Conservation (phyloP, 2,113 vertebrate genomes). For the Porphyrio hochstetteri region DNA sequence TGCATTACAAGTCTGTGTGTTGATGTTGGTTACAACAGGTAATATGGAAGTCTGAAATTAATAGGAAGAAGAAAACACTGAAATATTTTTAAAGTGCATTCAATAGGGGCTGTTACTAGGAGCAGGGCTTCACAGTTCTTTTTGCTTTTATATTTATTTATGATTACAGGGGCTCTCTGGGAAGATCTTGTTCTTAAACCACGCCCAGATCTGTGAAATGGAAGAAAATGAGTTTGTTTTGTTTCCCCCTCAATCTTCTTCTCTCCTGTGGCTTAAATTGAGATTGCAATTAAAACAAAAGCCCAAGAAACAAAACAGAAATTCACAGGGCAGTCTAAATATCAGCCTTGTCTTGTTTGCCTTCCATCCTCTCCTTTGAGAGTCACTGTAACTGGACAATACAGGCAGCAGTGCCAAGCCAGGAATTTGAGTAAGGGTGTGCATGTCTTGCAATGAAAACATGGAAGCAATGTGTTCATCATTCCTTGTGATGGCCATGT, state of each 20-base stretch:
- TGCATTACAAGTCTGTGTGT: not conserved
- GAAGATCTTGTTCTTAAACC: not conserved
- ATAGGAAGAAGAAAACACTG: not conserved
- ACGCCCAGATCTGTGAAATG: not conserved
- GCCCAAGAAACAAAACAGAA: not conserved
- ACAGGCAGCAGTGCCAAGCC: not conserved
- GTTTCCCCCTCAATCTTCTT: not conserved
- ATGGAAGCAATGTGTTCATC: fast-evolving
- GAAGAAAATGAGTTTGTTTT: not conserved
- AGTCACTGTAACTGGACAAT: not conserved
- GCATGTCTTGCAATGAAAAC: not conserved
- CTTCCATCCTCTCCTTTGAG: not conserved
- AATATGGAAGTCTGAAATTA: not conserved
- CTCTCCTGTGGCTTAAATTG: not conserved
- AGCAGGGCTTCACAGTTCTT: not conserved
- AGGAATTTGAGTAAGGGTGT: not conserved
- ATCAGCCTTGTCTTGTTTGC: not conserved
- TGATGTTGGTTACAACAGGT: not conserved
- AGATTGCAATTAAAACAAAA: not conserved
- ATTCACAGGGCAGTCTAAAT: not conserved
- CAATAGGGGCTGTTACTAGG: not conserved
- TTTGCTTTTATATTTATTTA: not conserved
- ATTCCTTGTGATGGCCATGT: fast-evolving
- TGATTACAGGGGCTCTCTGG: not conserved
- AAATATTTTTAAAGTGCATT: not conserved